Evolutionary conservation across 2,888 invertebrate genomes (phyloP).

Genomic region (Corythucha ciliata): DNA sequence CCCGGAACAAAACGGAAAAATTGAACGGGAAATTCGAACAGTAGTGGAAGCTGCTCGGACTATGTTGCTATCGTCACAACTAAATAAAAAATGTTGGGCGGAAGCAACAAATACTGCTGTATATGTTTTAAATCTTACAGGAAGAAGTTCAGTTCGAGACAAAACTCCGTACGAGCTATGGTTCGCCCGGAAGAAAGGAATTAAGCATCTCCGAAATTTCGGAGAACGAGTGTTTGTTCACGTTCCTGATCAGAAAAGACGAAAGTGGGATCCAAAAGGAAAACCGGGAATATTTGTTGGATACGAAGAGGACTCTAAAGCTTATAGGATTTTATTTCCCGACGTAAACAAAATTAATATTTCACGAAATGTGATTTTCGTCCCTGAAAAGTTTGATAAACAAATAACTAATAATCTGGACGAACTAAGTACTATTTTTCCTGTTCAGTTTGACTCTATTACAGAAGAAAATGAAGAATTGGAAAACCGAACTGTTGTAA

Average conservation of each 20-base stretch:
- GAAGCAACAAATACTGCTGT: constrained; percentile 15
- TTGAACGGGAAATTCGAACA: constrained; percentile 14
- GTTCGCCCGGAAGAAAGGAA: no score
- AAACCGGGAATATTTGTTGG: constrained; percentile 19
- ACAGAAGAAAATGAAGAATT: no score
- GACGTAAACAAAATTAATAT: constrained; percentile 1
- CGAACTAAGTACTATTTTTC: no score
- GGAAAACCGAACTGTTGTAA: no score
- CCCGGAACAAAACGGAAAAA: constrained; percentile 13
- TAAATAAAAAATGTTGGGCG: constrained; percentile 18
- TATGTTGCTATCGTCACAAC: not conserved
- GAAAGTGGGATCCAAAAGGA: constrained; percentile 18
- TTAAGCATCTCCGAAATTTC: constrained; percentile 5
- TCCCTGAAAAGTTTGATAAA: no score
- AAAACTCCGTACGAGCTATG: no score
- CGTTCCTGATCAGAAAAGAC: constrained; percentile 11
- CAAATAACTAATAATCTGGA: no score
- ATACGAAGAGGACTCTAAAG: constrained; percentile 12
- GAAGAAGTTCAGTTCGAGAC: constrained; percentile 5
- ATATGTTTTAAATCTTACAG: constrained; percentile 13
- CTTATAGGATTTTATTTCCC: constrained; percentile 12
- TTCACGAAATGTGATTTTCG: constrained; percentile 17
- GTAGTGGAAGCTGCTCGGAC: constrained; percentile 5
- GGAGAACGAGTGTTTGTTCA: constrained; percentile 15
- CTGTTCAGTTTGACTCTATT: no score